Evolutionary conservation across 2,113 vertebrate genomes (phyloP).

Genomic region (Zonotrichia leucophrys): DNA sequence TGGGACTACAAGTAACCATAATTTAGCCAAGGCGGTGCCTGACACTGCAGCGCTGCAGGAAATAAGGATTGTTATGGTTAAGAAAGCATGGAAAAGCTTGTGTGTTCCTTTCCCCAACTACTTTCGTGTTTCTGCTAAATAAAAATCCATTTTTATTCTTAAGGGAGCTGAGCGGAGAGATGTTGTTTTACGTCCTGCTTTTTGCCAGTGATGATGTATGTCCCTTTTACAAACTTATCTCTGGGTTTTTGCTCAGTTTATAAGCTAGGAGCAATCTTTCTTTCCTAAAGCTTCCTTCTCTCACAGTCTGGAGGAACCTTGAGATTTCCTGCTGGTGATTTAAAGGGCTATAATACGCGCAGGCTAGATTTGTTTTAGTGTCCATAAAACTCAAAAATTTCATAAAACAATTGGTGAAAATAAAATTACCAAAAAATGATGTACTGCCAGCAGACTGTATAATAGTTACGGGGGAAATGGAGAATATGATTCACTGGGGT

Average conservation of each 20-base stretch:
- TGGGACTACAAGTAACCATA: background rate
- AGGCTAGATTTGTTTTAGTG: constrained; percentile 87
- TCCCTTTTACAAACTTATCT: constrained; percentile 89
- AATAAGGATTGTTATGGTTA: constrained; percentile 34
- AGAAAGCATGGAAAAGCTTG: constrained; percentile 40
- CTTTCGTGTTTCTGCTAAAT: constrained; percentile 74
- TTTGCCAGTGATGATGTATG: constrained; percentile 78
- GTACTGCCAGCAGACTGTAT: constrained; percentile 84
- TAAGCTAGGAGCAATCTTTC: constrained; percentile 97
- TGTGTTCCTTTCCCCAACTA: constrained; percentile 53
- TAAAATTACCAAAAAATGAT: constrained; percentile 89
- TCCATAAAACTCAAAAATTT: constrained; percentile 88
- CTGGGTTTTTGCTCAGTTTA: constrained; percentile 98
- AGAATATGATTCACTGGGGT: constrained; percentile 81
- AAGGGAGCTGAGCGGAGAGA: constrained; percentile 68
- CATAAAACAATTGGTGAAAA: constrained; percentile 88
- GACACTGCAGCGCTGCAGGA: background rate
- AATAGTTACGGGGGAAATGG: constrained; percentile 85
- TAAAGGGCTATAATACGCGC: constrained; percentile 91
- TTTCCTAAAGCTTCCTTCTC: constrained; percentile 94
- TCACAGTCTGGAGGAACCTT: constrained; percentile 98
- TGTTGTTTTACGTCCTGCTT: constrained; percentile 76
- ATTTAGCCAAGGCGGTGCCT: background rate
- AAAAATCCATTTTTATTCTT: constrained; percentile 83
- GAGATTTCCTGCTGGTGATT: constrained; percentile 97